Evolutionary conservation across 1,140 invertebrate species (phyloP).

Genomic region (Lepidurus couesii): DNA sequence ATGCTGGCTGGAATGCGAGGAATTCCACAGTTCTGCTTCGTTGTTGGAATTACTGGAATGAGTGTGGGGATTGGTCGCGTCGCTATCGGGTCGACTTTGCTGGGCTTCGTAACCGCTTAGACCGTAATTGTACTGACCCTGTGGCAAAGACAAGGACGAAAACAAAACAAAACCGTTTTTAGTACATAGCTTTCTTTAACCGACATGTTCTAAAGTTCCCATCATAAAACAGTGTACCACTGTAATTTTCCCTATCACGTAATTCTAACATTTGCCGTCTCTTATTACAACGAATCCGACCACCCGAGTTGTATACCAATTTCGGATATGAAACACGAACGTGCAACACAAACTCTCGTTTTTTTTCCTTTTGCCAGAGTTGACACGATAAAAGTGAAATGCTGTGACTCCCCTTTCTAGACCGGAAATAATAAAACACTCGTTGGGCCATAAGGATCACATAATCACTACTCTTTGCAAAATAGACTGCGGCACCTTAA

Average conservation of each 20-base stretch:
- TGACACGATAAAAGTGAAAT: neutral
- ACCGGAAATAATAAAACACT: neutral
- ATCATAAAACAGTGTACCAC: neutral
- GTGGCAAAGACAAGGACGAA: neutral
- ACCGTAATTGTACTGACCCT: conserved; percentile 33
- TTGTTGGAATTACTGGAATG: conserved; percentile 16
- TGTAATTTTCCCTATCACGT: conserved; percentile 5
- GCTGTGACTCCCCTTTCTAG: neutral
- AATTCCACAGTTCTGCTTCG: conserved; percentile 33
- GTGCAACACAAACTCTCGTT: neutral
- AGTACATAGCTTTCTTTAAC: neutral
- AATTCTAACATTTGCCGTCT: conserved; percentile 11
- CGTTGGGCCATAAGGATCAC: neutral
- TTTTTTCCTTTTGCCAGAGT: neutral
- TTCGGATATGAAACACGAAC: conserved; percentile 13
- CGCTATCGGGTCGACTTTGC: conserved; percentile 24
- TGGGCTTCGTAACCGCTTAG: conserved; percentile 34
- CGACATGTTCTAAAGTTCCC: neutral
- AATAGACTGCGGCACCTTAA: neutral
- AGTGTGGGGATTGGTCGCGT: neutral
- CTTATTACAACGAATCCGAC: conserved; percentile 10
- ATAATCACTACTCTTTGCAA: neutral
- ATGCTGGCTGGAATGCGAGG: conserved; percentile 27
- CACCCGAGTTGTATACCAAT: conserved; percentile 14
- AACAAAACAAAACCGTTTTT: conserved; percentile 7